These are phyloP conservation scores for Ctena decussata DNA, from an alignment of 2,888 invertebrate genomes.

Conservation along the genomic window DNA sequence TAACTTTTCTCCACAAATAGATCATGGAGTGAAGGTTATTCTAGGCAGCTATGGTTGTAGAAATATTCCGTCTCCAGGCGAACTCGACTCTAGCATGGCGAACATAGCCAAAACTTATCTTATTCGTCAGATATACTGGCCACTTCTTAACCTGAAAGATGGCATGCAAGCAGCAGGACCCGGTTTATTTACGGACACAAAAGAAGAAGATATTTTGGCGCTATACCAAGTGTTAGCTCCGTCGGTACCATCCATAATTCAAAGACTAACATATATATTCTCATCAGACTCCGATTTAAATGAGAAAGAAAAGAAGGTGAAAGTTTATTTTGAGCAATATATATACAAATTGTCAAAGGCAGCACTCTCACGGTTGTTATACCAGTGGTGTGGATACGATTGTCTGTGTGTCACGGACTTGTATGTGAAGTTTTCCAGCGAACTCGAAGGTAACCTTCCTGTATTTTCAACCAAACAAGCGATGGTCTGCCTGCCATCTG, in stretches of 20 bases:
- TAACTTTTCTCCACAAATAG: constrained; percentile 49
- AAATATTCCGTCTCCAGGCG: constrained; percentile 53
- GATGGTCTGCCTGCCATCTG: constrained; percentile 46
- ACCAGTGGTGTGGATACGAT: constrained; percentile 70
- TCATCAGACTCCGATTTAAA: constrained; percentile 38
- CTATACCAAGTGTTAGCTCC: constrained; percentile 65
- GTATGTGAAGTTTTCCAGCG: constrained; percentile 57
- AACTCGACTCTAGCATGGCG: constrained; percentile 57
- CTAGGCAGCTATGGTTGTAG: constrained; percentile 67
- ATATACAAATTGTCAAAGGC: constrained; percentile 61
- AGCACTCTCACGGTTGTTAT: constrained; percentile 56
- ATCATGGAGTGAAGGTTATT: constrained; percentile 61
- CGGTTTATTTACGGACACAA: constrained; percentile 48
- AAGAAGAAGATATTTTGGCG: constrained; percentile 63
- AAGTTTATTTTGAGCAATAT: constrained; percentile 67
- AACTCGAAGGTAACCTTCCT: constrained; percentile 11
- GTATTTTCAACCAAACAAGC: constrained; percentile 47
- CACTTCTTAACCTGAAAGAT: constrained; percentile 58
- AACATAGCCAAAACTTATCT: constrained; percentile 63
- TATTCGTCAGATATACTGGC: constrained; percentile 67
- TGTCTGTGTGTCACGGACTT: constrained; percentile 66
- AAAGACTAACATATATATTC: constrained; percentile 66
- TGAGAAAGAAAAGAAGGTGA: constrained; percentile 65
- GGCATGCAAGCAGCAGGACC: constrained; percentile 52
- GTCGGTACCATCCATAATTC: constrained; percentile 60